Evolutionary conservation across 2,888 invertebrate genomes (phyloP).

Genomic region (Mythimna pallens): DNA sequence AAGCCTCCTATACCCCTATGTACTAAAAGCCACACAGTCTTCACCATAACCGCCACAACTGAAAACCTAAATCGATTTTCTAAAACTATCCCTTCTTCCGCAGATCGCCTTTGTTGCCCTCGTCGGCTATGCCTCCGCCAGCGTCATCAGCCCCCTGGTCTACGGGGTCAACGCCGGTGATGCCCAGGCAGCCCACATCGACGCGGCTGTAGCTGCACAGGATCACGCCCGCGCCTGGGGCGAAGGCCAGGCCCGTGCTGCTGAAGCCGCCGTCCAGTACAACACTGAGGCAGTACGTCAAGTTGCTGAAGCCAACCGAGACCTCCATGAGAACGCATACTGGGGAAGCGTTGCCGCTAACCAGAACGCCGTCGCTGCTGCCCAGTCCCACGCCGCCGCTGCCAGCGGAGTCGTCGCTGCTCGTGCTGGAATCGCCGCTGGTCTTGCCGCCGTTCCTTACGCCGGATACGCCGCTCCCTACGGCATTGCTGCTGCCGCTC

Average conservation of each 20-base stretch:
- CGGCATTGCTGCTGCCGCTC: slow-evolving; percentile 55
- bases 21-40: background rate
- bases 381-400: slow-evolving; percentile 86
- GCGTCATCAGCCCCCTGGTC: slow-evolving; percentile 79
- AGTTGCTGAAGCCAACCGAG: slow-evolving; percentile 82
- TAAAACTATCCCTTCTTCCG: slow-evolving; percentile 12
- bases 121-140: slow-evolving; percentile 88
- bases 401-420: slow-evolving; percentile 77
- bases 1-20: too few relatives aligned
- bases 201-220: slow-evolving; percentile 83
- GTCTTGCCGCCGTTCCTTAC: slow-evolving; percentile 54
- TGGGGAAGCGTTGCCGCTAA: slow-evolving; percentile 84
- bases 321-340: slow-evolving; percentile 86
- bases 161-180: slow-evolving; percentile 85
- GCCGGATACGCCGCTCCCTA: slow-evolving; percentile 56
- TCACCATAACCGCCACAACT: background rate
- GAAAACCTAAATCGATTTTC: background rate
- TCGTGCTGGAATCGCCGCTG: slow-evolving; percentile 38
- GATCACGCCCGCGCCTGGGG: slow-evolving; percentile 81
- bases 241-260: slow-evolving; percentile 82
- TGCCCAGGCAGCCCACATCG: slow-evolving; percentile 86
- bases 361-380: slow-evolving; percentile 86
- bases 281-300: slow-evolving; percentile 82
- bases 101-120: slow-evolving; percentile 88
- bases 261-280: slow-evolving; percentile 81